These are phyloP conservation scores for Hermaeophaga mercurialis DNA, from an alignment of 2,888 invertebrate genomes.

Conservation along the genomic window DNA sequence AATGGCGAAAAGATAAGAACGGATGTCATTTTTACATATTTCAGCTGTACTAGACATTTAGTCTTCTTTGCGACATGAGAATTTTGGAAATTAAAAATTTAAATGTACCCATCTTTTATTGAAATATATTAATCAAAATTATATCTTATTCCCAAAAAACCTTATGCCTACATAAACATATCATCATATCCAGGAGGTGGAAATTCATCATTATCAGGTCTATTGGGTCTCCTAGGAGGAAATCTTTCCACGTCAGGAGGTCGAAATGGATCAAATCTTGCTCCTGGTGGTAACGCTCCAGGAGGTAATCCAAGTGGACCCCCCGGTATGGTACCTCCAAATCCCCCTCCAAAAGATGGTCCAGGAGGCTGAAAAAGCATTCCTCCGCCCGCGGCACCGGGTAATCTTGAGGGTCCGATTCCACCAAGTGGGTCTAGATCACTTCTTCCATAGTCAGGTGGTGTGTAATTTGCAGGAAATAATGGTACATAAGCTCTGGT, in stretches of 20 bases:
- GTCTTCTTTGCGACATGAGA: too few relatives aligned
- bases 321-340: constrained; percentile 39
- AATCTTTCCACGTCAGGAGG: constrained; percentile 62
- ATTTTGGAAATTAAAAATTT: too few relatives aligned
- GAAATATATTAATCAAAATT: neutral
- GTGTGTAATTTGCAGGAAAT: neutral
- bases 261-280: constrained; percentile 85
- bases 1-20: too few relatives aligned
- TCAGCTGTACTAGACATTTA: too few relatives aligned
- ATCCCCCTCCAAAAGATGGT: constrained; percentile 35
- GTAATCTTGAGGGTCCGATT: constrained; percentile 52
- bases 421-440: constrained; percentile 78
- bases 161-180: constrained; percentile 70
- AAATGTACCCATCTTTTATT: neutral
- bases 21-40: too few relatives aligned
- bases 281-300: constrained; percentile 74
- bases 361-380: constrained; percentile 76
- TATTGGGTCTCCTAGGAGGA: constrained; percentile 52
- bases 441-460: constrained; percentile 63
- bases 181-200: constrained; percentile 77
- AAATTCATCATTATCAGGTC: constrained; percentile 75
- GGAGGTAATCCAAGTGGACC: constrained; percentile 48
- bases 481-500: neutral
- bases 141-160: constrained; percentile 1
- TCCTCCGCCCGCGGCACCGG: constrained; percentile 64